Conservation (phyloP, 2,113 vertebrate genomes). For the Mixornis gularis region DNA sequence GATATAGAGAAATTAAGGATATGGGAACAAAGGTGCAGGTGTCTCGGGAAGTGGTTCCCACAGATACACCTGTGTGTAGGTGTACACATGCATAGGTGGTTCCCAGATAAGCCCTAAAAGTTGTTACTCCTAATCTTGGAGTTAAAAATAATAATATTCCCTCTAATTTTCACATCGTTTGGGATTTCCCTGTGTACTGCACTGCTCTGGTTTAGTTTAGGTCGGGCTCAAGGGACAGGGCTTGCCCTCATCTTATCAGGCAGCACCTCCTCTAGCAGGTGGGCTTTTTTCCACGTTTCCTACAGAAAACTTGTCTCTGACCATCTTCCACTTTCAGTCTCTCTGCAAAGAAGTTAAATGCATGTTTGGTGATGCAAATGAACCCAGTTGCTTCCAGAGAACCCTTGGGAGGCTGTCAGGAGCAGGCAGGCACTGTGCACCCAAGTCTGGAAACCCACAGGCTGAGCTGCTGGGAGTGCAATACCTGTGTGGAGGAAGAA, state of each 20-base stretch:
- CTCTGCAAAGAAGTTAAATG: background rate
- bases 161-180: background rate
- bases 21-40: accelerated
- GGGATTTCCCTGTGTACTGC: background rate
- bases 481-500: background rate
- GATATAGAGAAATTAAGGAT: background rate
- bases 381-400: background rate
- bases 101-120: background rate
- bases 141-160: background rate
- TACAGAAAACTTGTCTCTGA: background rate
- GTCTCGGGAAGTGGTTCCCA: background rate
- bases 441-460: background rate
- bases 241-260: background rate
- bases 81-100: accelerated
- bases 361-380: background rate
- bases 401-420: background rate
- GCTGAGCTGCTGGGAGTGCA: background rate
- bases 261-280: background rate
- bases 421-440: background rate
- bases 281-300: background rate
- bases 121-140: background rate
- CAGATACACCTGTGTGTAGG: background rate
- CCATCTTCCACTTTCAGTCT: background rate
- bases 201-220: background rate
- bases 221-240: background rate